A percentile compares a stretch with the other conserved stretches of the same genome.
Evolutionary conservation across 2,888 invertebrate genomes (phyloP).

Genomic region (Salpingus planirostris): DNA sequence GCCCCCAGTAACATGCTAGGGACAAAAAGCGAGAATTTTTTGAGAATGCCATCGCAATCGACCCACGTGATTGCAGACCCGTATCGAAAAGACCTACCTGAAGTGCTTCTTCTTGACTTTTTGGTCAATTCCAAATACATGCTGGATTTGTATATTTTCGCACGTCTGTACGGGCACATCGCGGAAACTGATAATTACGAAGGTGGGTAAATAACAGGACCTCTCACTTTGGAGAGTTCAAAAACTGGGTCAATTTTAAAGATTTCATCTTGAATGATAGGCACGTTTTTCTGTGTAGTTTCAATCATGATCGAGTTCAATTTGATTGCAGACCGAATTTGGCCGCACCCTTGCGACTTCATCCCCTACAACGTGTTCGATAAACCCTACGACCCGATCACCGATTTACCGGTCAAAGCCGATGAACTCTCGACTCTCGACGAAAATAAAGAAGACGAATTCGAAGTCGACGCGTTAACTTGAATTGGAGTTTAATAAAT

Average conservation of each 20-base stretch:
- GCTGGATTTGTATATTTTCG: conserved; percentile 1
- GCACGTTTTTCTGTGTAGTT: neutral
- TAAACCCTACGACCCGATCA: conserved; percentile 19
- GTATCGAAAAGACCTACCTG: conserved; percentile 4
- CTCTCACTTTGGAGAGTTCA: neutral
- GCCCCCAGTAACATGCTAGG: neutral
- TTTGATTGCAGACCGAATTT: conserved; percentile 26
- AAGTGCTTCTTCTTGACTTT: conserved; percentile 6
- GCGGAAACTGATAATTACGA: too few species aligned
- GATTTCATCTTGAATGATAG: neutral
- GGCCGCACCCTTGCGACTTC: conserved; percentile 27
- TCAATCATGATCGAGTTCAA: too few species aligned
- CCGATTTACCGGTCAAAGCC: conserved; percentile 17
- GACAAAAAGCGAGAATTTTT: neutral
- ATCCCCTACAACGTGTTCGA: conserved; percentile 27
- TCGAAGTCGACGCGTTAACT: too few species aligned
- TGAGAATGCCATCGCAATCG: neutral
- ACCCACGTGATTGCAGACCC: conserved; percentile 1
- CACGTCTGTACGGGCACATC: neutral
- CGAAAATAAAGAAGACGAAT: too few species aligned
- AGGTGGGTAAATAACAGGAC: too few species aligned
- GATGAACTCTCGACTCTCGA: neutral
- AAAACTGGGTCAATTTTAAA: neutral
- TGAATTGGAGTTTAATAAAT: too few species aligned
- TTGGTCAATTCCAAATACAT: conserved; percentile 4